Percentiles rank a stretch among this genome's conserved stretches.
Evolutionary conservation across 2,113 vertebrate genomes (phyloP).

Genomic region (Tonatia bakeri): DNA sequence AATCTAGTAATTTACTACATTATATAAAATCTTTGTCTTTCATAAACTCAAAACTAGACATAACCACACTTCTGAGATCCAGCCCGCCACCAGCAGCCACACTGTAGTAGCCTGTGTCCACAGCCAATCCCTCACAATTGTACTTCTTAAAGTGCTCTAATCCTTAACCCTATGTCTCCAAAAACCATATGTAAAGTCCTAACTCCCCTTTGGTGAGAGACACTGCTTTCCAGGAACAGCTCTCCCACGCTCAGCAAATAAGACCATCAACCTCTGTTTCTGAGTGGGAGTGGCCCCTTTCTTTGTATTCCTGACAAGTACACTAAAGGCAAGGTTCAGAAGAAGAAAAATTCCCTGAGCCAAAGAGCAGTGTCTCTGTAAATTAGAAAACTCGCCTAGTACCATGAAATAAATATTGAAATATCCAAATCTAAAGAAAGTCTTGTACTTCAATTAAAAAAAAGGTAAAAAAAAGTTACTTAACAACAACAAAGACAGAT

Average conservation of each 20-base stretch:
- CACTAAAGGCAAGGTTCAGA: neutral
- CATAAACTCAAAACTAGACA: neutral
- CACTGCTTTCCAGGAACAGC: neutral
- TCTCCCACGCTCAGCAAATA: neutral
- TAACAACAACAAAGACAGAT: neutral
- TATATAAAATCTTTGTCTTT: neutral
- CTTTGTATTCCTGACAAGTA: neutral
- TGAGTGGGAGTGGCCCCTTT: neutral
- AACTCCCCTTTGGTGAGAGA: neutral
- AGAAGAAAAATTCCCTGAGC: neutral
- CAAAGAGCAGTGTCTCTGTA: neutral
- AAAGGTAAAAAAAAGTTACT: neutral
- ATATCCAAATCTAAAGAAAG: neutral
- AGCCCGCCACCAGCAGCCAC: neutral
- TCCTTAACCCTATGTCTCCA: neutral
- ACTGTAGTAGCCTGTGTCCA: too few relatives aligned
- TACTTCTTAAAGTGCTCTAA: neutral
- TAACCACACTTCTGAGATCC: neutral
- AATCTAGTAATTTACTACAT: neutral
- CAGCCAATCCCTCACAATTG: rapidly evolving
- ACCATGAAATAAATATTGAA: neutral
- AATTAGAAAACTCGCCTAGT: neutral
- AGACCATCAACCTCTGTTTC: neutral
- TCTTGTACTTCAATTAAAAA: neutral
- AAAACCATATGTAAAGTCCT: neutral